phyloP scores from a whole-genome alignment of 2,113 vertebrate species.

The Poeciliopsis occidentalis region DNA sequence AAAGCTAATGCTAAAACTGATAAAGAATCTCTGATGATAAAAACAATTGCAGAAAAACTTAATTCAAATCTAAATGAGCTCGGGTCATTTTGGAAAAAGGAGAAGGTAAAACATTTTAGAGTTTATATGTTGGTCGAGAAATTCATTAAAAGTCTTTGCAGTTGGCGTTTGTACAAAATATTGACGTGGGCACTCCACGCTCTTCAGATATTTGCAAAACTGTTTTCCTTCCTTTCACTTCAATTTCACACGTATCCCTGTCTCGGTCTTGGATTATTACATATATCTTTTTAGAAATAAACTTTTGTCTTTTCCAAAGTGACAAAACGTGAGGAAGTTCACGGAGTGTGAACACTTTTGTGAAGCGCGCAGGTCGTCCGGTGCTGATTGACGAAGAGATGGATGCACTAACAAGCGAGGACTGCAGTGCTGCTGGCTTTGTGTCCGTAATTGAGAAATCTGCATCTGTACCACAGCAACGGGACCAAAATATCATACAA shows the following conservation, averaged over 20 bases:
- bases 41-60: no score
- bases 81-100: neutral
- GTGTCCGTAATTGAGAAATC: conserved; percentile 38
- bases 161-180: neutral
- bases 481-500: conserved; percentile 41
- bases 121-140: neutral
- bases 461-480: conserved; percentile 49
- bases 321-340: neutral
- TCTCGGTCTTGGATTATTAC: neutral
- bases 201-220: neutral
- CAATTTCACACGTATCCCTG: neutral
- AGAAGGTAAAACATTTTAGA: neutral
- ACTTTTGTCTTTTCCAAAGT: neutral
- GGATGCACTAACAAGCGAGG: conserved; percentile 34
- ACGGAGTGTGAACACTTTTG: neutral
- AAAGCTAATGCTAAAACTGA: no score
- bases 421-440: conserved; percentile 43
- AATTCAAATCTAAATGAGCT: no score
- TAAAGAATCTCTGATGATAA: no score
- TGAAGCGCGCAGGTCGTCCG: neutral
- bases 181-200: neutral
- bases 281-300: neutral
- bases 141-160: neutral
- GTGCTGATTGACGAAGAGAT: conserved; percentile 5
- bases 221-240: neutral